Percentiles rank a stretch among this genome's conserved stretches.
phyloP scores from a whole-genome alignment of 2,113 vertebrate genomes.

The Nothocercus nigrocapillus region DNA sequence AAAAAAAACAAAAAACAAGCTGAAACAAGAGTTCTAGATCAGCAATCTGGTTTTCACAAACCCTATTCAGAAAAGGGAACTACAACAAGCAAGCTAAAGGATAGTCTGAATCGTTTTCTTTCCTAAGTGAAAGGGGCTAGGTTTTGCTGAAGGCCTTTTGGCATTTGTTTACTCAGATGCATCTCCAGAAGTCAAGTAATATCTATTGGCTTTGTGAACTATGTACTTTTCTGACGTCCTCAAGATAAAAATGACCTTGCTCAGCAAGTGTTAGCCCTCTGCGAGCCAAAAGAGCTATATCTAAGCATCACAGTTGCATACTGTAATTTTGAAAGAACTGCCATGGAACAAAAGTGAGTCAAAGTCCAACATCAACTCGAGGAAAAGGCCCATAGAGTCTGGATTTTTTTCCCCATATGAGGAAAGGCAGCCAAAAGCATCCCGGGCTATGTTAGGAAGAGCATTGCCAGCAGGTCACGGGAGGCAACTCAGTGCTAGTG shows the following conservation, averaged over 20 bases:
- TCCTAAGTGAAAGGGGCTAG: background rate
- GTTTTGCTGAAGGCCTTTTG: background rate
- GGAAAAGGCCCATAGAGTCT: background rate
- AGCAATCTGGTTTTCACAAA: background rate
- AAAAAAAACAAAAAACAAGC: background rate
- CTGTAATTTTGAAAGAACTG: background rate
- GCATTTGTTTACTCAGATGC: background rate
- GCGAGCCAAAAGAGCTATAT: background rate
- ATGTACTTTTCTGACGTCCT: rapidly evolving
- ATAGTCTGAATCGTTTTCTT: background rate
- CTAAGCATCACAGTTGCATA: rapidly evolving
- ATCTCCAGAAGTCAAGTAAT: rapidly evolving
- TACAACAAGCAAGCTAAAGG: background rate
- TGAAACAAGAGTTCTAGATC: background rate
- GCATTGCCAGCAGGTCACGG: background rate
- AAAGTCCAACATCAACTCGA: background rate
- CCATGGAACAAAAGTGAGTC: background rate
- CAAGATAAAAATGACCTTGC: background rate
- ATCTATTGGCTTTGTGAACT: background rate
- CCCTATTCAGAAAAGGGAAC: background rate
- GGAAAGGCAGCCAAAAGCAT: background rate
- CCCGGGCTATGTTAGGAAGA: background rate
- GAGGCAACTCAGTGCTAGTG: background rate
- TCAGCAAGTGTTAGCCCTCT: background rate
- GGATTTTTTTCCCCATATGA: background rate